Conservation (phyloP, 2,888 invertebrate genomes). For the Fragum sueziense region DNA sequence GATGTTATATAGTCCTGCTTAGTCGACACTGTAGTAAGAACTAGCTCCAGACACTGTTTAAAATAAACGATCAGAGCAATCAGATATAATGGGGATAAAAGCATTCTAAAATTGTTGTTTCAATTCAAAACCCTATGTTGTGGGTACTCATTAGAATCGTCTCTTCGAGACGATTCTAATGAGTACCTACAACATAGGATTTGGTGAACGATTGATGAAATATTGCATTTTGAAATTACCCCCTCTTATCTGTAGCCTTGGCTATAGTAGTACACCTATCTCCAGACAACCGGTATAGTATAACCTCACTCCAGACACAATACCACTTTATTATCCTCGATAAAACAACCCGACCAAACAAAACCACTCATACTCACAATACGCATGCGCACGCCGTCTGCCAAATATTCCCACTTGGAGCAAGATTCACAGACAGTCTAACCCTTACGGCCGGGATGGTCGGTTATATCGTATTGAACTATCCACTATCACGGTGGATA, state of each 20-base stretch:
- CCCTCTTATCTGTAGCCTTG: too few relatives aligned
- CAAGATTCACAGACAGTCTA: conserved; percentile 3
- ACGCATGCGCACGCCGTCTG: conserved; percentile 14
- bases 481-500: too few relatives aligned
- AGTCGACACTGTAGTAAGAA: neutral
- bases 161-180: too few relatives aligned
- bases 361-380: conserved; percentile 16
- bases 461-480: neutral
- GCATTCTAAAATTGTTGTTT: neutral
- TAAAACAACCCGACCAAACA: conserved; percentile 7
- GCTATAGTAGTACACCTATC: too few relatives aligned
- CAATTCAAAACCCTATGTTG: too few relatives aligned
- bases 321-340: conserved; percentile 20
- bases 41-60: neutral
- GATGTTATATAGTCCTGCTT: neutral
- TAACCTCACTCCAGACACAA: conserved; percentile 10
- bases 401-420: conserved; percentile 18
- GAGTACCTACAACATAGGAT: too few relatives aligned
- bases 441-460: neutral
- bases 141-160: too few relatives aligned
- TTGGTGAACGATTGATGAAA: too few relatives aligned
- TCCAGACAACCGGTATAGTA: too few relatives aligned
- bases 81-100: neutral
- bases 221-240: too few relatives aligned
- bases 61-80: neutral